Evolutionary conservation across 1,140 invertebrate species (phyloP), one percentile per base, ranked within the genome.

Genomic region (Bilobella aurantiaca): DNA sequence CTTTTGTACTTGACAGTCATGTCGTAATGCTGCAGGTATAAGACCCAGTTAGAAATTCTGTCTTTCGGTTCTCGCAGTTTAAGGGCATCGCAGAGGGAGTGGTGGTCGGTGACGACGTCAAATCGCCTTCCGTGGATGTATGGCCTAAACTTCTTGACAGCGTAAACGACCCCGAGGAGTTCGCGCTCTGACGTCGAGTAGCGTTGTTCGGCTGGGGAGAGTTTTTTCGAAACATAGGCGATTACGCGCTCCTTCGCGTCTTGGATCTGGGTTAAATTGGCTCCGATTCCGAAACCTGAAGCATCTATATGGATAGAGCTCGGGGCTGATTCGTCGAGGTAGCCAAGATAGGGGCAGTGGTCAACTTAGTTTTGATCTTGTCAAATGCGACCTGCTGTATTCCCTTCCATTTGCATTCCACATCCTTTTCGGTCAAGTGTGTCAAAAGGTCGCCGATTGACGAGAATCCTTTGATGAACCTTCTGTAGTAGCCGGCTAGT

Each of bases 401-500:
- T 8, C 46, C 23, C 1, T 14, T 21, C 69, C 69, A 71, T 14
- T 1, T 18, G 34, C 65, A 69, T 1, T 27, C 3, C 23, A 21
- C 27, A 25, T 53, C 65, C 30, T 66, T 61, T 37, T 74, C 72
- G 32, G 73, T 32, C 12, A 74, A 56, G 23, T 49, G 23, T 16
- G 66, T 68, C 14, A 71, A 42, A 1, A 64, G 64, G 18, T 28
- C 47, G 12, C 60, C 57, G 1, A 71, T 42, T 21, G 27, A 14
- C 12, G 49, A 16, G 34, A 71, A 71, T 18, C 60, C 27, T 18
- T 1, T 3, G 47, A 71, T 62, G 37, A 69, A 69, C 16, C 49
- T 29, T 31, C 69, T 34, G 62, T 66, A 71, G 34, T 63, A 71
- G 2, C 46, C 31, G 18, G 3, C 1, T 46, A 69, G 16, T 1